Conservation (phyloP, 1,140 invertebrate genomes). For the Trachymyrmex cornetzi region DNA sequence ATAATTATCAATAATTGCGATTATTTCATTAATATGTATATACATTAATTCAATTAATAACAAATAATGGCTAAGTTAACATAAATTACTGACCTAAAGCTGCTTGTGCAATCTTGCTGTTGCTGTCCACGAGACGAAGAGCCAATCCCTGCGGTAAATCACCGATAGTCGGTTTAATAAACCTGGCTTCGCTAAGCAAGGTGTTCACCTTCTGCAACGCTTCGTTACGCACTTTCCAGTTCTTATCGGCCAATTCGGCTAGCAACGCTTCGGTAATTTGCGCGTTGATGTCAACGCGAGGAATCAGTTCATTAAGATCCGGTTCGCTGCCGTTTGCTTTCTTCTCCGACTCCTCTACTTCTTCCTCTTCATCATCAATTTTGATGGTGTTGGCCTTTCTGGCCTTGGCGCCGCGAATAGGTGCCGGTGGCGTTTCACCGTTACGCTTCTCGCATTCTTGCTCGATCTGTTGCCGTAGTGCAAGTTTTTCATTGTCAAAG, state of each 20-base stretch:
- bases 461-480: slow-evolving; percentile 94
- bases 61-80: neutral
- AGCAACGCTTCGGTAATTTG: slow-evolving; percentile 94
- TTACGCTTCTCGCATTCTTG: slow-evolving; percentile 94
- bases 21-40: slow-evolving; percentile 7
- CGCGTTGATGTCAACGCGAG: slow-evolving; percentile 94
- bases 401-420: slow-evolving; percentile 88
- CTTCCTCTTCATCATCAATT: slow-evolving; percentile 86
- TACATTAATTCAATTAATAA: neutral
- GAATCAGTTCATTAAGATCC: slow-evolving; percentile 90
- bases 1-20: neutral
- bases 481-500: slow-evolving; percentile 95
- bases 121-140: slow-evolving; percentile 93
- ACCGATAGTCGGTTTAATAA: slow-evolving; percentile 94
- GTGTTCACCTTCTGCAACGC: slow-evolving; percentile 92
- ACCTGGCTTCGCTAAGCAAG: slow-evolving; percentile 92
- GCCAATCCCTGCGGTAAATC: slow-evolving; percentile 93
- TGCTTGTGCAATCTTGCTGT: slow-evolving; percentile 95
- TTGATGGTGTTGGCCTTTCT: slow-evolving; percentile 71
- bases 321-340: slow-evolving; percentile 84
- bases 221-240: slow-evolving; percentile 97
- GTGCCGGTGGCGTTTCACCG: slow-evolving; percentile 90
- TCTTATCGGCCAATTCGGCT: slow-evolving; percentile 95
- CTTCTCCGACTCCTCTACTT: slow-evolving; percentile 87
- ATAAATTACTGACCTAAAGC: slow-evolving; percentile 86